Conservation (phyloP, 2,888 invertebrate species). For the Drosophila ochracea region DNA sequence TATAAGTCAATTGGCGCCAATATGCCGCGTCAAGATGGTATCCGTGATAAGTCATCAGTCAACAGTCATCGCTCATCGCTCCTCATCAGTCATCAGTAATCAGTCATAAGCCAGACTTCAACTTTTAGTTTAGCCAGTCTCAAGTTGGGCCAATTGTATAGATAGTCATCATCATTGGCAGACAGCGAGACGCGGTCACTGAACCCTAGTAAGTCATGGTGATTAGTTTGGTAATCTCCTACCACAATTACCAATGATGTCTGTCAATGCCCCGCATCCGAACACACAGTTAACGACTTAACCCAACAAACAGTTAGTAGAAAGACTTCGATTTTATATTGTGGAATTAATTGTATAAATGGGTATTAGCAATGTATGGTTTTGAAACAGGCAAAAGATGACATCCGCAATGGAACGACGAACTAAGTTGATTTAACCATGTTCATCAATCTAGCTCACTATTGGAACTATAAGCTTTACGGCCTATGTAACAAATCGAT, state of each 20-base stretch:
- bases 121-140: not conserved
- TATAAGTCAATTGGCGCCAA: not conserved
- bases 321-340: not conserved
- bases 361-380: not conserved
- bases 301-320: not conserved
- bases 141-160: not conserved
- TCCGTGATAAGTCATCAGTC: not conserved
- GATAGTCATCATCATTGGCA: not conserved
- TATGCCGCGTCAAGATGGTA: not conserved
- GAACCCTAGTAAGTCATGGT: not conserved
- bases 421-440: not conserved
- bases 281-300: not conserved
- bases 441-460: not conserved
- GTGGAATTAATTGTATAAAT: not conserved
- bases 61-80: slow-evolving; percentile 3
- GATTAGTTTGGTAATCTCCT: not conserved
- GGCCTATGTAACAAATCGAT: not conserved
- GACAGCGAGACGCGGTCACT: not conserved
- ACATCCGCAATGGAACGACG: not conserved
- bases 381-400: not conserved
- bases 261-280: not conserved
- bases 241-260: not conserved
- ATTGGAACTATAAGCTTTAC: not conserved
- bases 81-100: slow-evolving; percentile 3
- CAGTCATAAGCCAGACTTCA: not conserved